These are phyloP conservation scores for Cheilosia pagana DNA, from an alignment of 2,888 invertebrate genomes.

Conservation along the genomic window DNA sequence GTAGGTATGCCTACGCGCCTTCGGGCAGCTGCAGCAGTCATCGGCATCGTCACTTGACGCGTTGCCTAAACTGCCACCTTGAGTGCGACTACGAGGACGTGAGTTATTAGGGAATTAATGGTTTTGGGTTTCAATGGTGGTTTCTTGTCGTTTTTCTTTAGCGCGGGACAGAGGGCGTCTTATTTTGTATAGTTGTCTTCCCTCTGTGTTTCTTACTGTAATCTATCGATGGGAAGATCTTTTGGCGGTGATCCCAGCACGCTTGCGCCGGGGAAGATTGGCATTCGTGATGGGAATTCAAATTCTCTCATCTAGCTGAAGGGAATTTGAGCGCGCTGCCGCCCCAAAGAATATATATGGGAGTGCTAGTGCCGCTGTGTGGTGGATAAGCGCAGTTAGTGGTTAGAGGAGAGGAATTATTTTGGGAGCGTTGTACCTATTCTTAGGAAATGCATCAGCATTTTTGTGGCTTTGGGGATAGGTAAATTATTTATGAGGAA, in stretches of 20 bases:
- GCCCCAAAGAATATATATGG: constrained; percentile 23
- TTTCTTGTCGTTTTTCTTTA: not conserved
- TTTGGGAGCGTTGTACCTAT: constrained; percentile 22
- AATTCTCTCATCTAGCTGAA: constrained; percentile 38
- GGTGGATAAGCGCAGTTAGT: constrained; percentile 16
- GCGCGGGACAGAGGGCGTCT: not conserved
- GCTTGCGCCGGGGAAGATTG: constrained; percentile 53
- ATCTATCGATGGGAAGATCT: constrained; percentile 64
- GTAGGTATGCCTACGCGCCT: not conserved
- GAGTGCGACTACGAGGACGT: constrained; percentile 17
- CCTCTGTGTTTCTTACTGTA: constrained; percentile 5
- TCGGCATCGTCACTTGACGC: constrained; percentile 46
- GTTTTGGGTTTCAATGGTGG: constrained; percentile 28
- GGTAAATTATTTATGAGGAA: constrained; percentile 13
- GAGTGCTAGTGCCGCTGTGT: constrained; percentile 14
- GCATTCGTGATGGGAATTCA: constrained; percentile 69
- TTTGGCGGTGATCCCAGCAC: constrained; percentile 60
- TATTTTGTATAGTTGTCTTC: not conserved
- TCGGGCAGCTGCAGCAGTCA: constrained; percentile 12
- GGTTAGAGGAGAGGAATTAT: constrained; percentile 27
- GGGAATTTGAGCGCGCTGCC: constrained; percentile 36
- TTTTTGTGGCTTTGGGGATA: constrained; percentile 63
- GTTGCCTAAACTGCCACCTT: constrained; percentile 29
- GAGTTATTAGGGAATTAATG: constrained; percentile 51
- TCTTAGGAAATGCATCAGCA: constrained; percentile 25